Conservation (phyloP, 2,797 vertebrate species). For the Acrocephalus scirpaceus region DNA sequence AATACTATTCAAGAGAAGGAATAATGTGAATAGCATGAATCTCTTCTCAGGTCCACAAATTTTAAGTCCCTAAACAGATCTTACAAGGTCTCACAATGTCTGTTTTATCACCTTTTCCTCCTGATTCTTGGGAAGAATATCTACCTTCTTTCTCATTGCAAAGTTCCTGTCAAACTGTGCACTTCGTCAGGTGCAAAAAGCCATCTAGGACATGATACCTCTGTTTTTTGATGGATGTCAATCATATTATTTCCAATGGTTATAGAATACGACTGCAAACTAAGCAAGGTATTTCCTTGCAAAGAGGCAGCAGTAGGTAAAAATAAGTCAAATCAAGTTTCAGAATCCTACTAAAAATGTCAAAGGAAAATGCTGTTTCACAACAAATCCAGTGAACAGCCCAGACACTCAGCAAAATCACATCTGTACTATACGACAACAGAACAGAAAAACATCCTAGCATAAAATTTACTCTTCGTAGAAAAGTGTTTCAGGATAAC, state of each 20-base stretch:
- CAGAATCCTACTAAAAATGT: not conserved
- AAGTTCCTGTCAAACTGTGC: not conserved
- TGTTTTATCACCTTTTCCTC: not conserved
- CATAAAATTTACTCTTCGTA: not conserved
- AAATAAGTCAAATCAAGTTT: not conserved
- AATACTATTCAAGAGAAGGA: not conserved
- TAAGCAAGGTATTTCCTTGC: not conserved
- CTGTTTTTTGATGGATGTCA: not conserved
- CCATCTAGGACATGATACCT: fast-evolving
- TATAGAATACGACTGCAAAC: not conserved
- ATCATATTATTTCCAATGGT: not conserved
- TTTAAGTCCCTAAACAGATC: not conserved
- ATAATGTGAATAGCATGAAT: fast-evolving
- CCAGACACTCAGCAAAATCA: not conserved
- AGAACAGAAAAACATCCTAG: not conserved
- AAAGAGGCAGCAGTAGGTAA: not conserved
- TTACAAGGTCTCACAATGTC: not conserved
- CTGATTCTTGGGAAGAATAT: not conserved
- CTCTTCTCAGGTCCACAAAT: not conserved
- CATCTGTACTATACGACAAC: not conserved
- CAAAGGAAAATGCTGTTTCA: not conserved
- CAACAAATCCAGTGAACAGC: not conserved
- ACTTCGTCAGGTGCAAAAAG: not conserved
- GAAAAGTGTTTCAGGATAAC: not conserved
- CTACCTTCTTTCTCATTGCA: not conserved